Evolutionary conservation across 1,140 invertebrate genomes (phyloP), one percentile per base, ranked within the genome.

Genomic region (Idris sp.): DNA sequence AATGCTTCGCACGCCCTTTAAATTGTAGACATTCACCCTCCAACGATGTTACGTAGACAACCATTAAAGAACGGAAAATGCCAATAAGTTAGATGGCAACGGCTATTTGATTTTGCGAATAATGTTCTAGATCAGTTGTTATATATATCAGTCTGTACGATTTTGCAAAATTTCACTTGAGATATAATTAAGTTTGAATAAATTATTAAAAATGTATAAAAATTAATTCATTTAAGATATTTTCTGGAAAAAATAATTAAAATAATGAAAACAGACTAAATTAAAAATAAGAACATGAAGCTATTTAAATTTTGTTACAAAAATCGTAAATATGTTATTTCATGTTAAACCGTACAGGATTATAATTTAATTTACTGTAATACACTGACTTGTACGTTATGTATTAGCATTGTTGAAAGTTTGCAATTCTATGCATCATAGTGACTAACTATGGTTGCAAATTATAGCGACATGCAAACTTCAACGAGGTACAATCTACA

Each of bases 1-100:
- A 86, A 82, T 59, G 74, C 72, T 79, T 81, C 79, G 81, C 84
- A 84, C 84, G 82, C 83, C 83, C 83, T 86, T 86, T 86, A 86
- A 86, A 86, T 84, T 80, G 76, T 64, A 68, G 71, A 61, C 73
- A 64, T 67, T 76, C 76, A 76, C 73, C 76, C 74, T 73, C 68
- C 40, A 28, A 64, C 61, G 61, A 67, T 56, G 73, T 76, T 43
- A 18, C 74, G 74, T 72, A 71, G 78, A 79, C 79, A 77, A 80
- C 81, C 81, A 84, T 86, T 86, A 84, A 76, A 22, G 48, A 73
- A 76, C 84, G 84, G 84, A 86, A 86, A 81, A 82, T 77, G 82
- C 61, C 84, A 81, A 85, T 85, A 85, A 86, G 74, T 86, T 81
- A 79, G 68, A 30, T 56, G 58, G 49, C 62, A 49, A 69, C 58